Base-by-base conservation (phyloP, 2,113 vertebrate species). In the Corydoras sp. region DNA sequence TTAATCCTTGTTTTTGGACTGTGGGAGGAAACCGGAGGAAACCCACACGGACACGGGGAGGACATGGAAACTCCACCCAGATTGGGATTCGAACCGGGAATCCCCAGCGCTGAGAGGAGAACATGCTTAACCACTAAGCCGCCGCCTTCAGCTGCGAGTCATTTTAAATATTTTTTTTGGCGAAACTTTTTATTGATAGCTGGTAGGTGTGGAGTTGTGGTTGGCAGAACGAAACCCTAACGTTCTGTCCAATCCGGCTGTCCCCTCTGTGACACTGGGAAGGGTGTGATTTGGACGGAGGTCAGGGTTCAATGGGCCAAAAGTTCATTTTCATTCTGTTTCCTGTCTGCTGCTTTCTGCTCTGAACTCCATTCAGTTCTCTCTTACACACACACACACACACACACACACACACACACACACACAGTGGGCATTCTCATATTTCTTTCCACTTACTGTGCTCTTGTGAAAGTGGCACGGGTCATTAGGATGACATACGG, bases 271-370 rank as follows among this genome's bases (percentile, higher is more conserved):
- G 31, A 68, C 58, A 62, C 51, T 18, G 65, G 18, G 32, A 74
- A 62, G 65, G 72, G 59, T 68, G 58, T 68, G 58, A 31, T 74
- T 18, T 9, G 48, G 10, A 68, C 24, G 56, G 60, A 73, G 64
- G 65, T 68, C 59, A 74, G 59, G 53, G 72, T 62, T 74, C 72
- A 60, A 62, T 49, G 59, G 66, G 77, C 65, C 74, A 76, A n/a
- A 9, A 14, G 71, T 74, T 76, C 77, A 76, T 75, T 78, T 68
- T 72, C 73, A 69, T 65, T 76, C 74, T 79, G 77, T 79, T 79
- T 79, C 77, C 77, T 73, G 77, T 62, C 62, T 60, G 35, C 50
- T 69, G 49, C 65, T n/a, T 30, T 32, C 64, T 75, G 59, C 30
- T 65, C 69, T 68, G 53, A 68, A 75, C 69, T 48, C 30, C 31